Evolutionary conservation across 2,113 vertebrate genomes (phyloP), one percentile per base, ranked within the genome.

Genomic region (Lontra canadensis): DNA sequence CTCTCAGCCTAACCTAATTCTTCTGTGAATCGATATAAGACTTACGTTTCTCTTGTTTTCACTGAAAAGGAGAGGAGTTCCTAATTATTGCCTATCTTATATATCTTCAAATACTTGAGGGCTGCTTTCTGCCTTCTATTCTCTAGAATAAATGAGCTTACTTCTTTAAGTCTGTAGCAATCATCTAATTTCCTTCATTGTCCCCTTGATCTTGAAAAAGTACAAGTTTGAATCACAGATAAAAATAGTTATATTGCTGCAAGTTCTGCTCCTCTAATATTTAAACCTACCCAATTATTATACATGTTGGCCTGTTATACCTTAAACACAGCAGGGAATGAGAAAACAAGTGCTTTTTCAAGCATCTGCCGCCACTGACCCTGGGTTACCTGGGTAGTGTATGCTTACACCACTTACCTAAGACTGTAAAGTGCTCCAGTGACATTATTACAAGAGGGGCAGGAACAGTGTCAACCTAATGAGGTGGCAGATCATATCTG

Each of bases 371-470:
- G 3, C 91, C 12, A n/a, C 26, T 80, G 94, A 98, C 98, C 97
- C 97, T 67, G 29, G 14, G 90, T 96, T 69, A 78, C 92, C 88
- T 96, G 74, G 67, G 61, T 89, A 78, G 67, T 57, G 94, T 63
- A 47, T 21, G 79, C 96, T 81, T 93, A 94, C 36, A 95, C 67
- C 92, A 67, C 34, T 92, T 94, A 81, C 98, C 95, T 88, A 94
- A 95, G 97, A 97, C 92, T 96, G 63, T 93, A 71, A 67, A 96
- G 57, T 97, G 96, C 96, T 98, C 95, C 81, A 67, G 94, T 90
- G 94, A 96, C 98, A 97, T 98, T 97, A 98, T 98, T 97, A 98
- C 98, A 96, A 97, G 97, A 92, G 93, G 91, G 96, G 96, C 98
- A 98, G 97, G 98, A 89, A 98, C 88, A 95, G 98, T 96, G 97